Evolutionary conservation across 2,888 invertebrate species (phyloP), one percentile per base, ranked within the genome.

Genomic region (Drosophila nr. perissopoda): DNA sequence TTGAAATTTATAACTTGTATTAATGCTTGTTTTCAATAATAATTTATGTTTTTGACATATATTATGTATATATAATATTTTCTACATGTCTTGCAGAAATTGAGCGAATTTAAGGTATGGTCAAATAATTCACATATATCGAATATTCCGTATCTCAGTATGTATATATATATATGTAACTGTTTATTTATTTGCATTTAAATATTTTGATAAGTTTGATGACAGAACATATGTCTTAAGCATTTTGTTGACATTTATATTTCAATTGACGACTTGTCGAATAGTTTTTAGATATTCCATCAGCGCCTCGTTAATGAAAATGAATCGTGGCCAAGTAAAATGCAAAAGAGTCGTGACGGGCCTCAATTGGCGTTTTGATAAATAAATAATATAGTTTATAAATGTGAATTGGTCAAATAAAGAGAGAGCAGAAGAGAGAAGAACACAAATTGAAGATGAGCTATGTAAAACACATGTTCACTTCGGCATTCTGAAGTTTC

Each of bases 231-330:
- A 1, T 21, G 21, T 21, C 52, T 33, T 21, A 16, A 52, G 33
- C 18, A 33, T 34, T 18, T 34, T 25, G 25, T 34, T 33, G 34
- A 34, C 56, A 49, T 63, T 45, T 45, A 16, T 2, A 8, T 16
- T 45, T 31, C n/a, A 34, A 68, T 56, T 63, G 70, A 69, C 56
- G 72, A 69, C 49, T 59, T 69, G 52, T 52, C 53, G 52, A 70
- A 63, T 62, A 66, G 61, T 54, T 49, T 73, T 51, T 48, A 74
- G 66, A 65, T 57, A 64, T 54, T 70, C 76, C 76, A 86, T 86
- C 86, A 80, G 83, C 86, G 73, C 77, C 80, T 83, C 80, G 67
- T 83, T 86, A 76, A 86, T 82, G 83, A 69, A 69, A 80, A 56
- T 80, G 60, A 64, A 8, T 65, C 74, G 25, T 49, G 42, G 52